phyloP scores from a whole-genome alignment of 1,140 invertebrate species.

The Drosophila pseudoananassae region DNA sequence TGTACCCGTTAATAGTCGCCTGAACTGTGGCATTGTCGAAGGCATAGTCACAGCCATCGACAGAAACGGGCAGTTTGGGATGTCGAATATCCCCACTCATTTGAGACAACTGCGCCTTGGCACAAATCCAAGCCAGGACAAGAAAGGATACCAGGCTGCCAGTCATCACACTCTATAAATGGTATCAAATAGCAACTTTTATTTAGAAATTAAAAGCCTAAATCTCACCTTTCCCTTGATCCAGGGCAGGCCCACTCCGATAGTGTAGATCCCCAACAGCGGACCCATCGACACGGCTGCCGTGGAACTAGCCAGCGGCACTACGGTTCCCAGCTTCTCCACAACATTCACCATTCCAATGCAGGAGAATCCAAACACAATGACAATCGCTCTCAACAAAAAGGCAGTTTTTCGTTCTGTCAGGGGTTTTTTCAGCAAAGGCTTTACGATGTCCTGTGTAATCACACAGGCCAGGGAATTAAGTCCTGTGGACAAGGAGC shows the following conservation, averaged over 20 bases:
- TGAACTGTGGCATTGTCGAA: conserved; percentile 72
- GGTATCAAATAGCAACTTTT: background rate
- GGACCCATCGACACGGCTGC: conserved; percentile 90
- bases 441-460: conserved; percentile 91
- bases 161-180: conserved; percentile 59
- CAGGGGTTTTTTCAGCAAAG: conserved; percentile 86
- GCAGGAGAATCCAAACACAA: conserved; percentile 88
- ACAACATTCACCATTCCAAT: conserved; percentile 89
- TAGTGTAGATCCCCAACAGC: conserved; percentile 91
- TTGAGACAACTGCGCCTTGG: conserved; percentile 87
- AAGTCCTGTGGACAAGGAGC: conserved; percentile 95
- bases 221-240: conserved; percentile 88
- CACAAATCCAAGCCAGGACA: conserved; percentile 62
- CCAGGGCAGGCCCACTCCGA: conserved; percentile 94
- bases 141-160: conserved; percentile 68
- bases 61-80: conserved; percentile 86
- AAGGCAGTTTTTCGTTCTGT: conserved; percentile 87
- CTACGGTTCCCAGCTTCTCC: conserved; percentile 89
- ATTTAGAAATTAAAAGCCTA: background rate
- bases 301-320: conserved; percentile 89
- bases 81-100: conserved; percentile 87
- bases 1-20: conserved; percentile 51
- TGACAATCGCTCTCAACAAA: conserved; percentile 88
- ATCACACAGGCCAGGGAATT: conserved; percentile 97
- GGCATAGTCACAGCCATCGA: conserved; percentile 86